These are phyloP conservation scores for Biston stratarius DNA, from an alignment of 2,888 invertebrate genomes.

Conservation along the genomic window DNA sequence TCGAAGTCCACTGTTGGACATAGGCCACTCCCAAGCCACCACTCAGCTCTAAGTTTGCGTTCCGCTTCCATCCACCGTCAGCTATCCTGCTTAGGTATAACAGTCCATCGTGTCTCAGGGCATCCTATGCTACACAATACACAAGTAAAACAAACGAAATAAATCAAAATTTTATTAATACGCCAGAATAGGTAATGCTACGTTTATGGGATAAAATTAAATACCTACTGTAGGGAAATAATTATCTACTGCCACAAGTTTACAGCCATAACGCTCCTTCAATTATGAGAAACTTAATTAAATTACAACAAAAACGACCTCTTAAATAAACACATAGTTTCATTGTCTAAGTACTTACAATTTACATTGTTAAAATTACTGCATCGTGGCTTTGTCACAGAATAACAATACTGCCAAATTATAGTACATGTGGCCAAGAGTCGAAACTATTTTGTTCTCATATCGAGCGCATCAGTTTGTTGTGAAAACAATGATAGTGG, in stretches of 20 bases:
- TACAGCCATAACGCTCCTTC: slow-evolving; percentile 18
- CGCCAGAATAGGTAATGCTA: too few relatives aligned
- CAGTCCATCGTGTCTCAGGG: too few relatives aligned
- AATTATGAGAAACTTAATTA: slow-evolving; percentile 42
- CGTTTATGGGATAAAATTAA: too few relatives aligned
- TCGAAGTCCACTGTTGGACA: too few relatives aligned
- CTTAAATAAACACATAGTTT: slow-evolving; percentile 39
- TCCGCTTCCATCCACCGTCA: too few relatives aligned
- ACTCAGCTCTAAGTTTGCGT: too few relatives aligned
- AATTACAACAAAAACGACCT: slow-evolving; percentile 37
- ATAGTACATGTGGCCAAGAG: not conserved
- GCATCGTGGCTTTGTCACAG: slow-evolving; percentile 13
- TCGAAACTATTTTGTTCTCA: not conserved
- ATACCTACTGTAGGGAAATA: not conserved
- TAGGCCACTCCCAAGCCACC: too few relatives aligned
- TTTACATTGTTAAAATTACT: slow-evolving; percentile 41
- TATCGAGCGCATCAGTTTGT: not conserved
- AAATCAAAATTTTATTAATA: too few relatives aligned
- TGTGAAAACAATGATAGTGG: not conserved
- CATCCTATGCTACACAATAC: too few relatives aligned
- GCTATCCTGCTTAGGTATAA: too few relatives aligned
- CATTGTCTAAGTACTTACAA: slow-evolving; percentile 29
- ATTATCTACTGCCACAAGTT: not conserved
- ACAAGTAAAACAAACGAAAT: too few relatives aligned
- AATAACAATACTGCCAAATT: not conserved